Conservation (phyloP, 2,888 invertebrate species). For the Liodrosophila aerea region DNA sequence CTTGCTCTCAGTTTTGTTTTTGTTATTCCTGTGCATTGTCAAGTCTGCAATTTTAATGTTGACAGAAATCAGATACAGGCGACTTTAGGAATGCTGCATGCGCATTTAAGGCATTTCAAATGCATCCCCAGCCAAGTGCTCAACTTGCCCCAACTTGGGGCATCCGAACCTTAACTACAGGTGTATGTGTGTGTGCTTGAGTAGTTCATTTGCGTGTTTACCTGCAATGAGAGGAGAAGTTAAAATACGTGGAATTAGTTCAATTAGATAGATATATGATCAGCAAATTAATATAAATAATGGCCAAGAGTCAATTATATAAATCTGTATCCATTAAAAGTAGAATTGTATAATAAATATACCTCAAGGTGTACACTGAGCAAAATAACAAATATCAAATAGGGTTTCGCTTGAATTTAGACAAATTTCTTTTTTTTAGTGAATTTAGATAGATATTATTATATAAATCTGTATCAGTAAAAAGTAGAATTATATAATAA, state of each 20-base stretch:
- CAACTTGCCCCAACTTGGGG: slow-evolving; percentile 30
- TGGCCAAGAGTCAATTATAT: too few species aligned
- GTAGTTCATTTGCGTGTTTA: slow-evolving; percentile 62
- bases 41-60: slow-evolving; percentile 77
- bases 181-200: too few species aligned
- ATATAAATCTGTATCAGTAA: too few species aligned
- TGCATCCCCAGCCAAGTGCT: slow-evolving; percentile 50
- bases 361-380: too few species aligned
- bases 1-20: slow-evolving; percentile 13
- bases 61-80: slow-evolving; percentile 77
- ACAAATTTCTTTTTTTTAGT: too few species aligned
- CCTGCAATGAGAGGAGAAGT: slow-evolving; percentile 59
- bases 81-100: slow-evolving; percentile 72
- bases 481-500: too few species aligned
- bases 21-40: slow-evolving; percentile 63
- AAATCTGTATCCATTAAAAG: too few species aligned
- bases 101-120: slow-evolving; percentile 75
- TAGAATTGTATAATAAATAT: too few species aligned
- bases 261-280: slow-evolving; percentile 43
- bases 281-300: slow-evolving; percentile 43
- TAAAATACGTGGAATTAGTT: slow-evolving; percentile 54
- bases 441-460: too few species aligned
- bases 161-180: slow-evolving; percentile 26
- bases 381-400: too few species aligned
- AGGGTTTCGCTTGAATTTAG: too few species aligned